Evolutionary conservation across 2,113 vertebrate species (phyloP), one percentile per base, ranked within the genome.

Genomic region (Pycnonotus jocosus): DNA sequence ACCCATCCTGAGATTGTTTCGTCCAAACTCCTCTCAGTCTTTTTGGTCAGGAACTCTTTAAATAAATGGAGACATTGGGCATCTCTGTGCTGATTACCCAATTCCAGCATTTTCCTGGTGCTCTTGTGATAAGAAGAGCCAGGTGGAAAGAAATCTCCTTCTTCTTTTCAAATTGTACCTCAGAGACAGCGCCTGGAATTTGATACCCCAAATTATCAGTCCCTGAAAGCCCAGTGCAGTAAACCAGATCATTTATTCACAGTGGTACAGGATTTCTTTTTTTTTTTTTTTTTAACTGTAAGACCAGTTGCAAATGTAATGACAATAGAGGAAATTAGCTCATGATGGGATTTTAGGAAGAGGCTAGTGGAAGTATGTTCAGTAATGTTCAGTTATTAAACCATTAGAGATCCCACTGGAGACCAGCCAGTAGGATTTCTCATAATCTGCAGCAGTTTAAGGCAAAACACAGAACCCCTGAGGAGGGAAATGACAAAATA

Each of bases 281-380:
- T 38, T 38, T 85, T 89, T 89, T 83, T 90, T 80, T 58, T 5
- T 50, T 50, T 9, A 56, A 68, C 82, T 83, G 85, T 95, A 93
- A 95, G 96, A 94, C 85, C 95, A 96, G 95, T 97, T 97, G 95
- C 94, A 96, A 95, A 96, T 96, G 84, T 95, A 96, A 95, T 92
- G 96, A 96, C 82, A 95, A 81, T 72, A 87, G 95, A 96, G 94
- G 95, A 97, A 95, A 97, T 96, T 95, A 96, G 88, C 94, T 96
- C 96, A 95, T 93, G 89, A 87, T 95, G 88, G 89, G 88, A 73
- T 88, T 93, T 96, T 95, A 90, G 90, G 56, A 96, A 84, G 82
- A 96, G 81, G 79, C 84, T 73, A 84, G 88, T 95, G 81, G 92
- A 95, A 97, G 96, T 96, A 88, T 77, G 50, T 92, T 96, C 86